phyloP scores from a whole-genome alignment of 2,888 invertebrate genomes.

The Kryphioiulus occultus region DNA sequence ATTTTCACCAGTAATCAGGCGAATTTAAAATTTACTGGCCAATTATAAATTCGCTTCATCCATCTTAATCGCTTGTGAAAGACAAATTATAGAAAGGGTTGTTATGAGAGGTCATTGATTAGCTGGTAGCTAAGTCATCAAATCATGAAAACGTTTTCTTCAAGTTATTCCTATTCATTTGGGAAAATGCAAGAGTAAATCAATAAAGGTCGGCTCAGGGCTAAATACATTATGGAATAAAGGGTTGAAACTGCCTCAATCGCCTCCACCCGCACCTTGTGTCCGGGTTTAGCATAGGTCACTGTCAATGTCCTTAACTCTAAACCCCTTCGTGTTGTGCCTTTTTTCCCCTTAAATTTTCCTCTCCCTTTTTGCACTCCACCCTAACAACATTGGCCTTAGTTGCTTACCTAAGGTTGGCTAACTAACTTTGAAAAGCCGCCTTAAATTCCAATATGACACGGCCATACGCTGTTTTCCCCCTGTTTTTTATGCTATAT shows the following conservation, averaged over 20 bases:
- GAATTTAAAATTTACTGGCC: background rate
- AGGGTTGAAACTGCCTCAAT: background rate
- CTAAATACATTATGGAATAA: background rate
- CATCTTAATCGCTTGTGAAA: background rate
- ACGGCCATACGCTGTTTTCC: background rate
- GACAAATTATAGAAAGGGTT: background rate
- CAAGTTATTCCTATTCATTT: background rate
- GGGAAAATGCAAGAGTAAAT: background rate
- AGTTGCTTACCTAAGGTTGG: constrained; percentile 16
- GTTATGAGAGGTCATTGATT: background rate
- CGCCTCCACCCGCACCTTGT: constrained; percentile 14
- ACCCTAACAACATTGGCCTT: constrained; percentile 23
- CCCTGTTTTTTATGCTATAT: background rate
- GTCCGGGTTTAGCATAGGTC: constrained; percentile 23
- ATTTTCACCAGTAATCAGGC: background rate
- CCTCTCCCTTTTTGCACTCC: background rate
- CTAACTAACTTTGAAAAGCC: constrained; percentile 13
- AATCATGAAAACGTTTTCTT: background rate
- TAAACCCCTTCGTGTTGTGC: background rate
- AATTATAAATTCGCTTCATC: constrained; percentile 3
- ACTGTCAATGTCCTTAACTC: background rate
- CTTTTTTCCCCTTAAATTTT: background rate
- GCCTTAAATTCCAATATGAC: constrained; percentile 4
- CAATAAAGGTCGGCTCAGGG: background rate
- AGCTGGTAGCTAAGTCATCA: background rate